Conservation (phyloP, 2,888 invertebrate genomes). For the Chrysodeixis includens region DNA sequence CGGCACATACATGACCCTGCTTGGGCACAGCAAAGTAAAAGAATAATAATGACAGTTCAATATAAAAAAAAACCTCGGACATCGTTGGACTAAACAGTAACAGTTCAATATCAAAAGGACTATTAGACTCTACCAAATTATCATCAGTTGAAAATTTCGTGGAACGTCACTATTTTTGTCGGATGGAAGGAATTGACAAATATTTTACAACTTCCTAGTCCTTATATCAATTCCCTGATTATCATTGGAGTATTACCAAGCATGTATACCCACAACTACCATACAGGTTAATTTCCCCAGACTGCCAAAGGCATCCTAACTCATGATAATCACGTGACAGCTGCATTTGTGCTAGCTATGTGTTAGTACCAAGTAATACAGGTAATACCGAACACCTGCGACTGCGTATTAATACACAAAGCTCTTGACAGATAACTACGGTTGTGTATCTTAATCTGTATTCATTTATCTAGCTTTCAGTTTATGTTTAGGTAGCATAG, state of each 20-base stretch:
- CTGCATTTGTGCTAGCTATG: slow-evolving; percentile 53
- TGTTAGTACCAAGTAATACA: slow-evolving; percentile 12
- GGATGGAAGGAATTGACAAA: too few relatives aligned
- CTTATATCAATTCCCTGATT: too few relatives aligned
- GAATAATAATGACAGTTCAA: too few relatives aligned
- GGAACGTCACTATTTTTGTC: too few relatives aligned
- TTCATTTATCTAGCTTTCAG: background rate
- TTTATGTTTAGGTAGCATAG: background rate
- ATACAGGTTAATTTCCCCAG: slow-evolving; percentile 7
- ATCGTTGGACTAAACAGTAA: too few relatives aligned
- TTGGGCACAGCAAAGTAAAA: too few relatives aligned
- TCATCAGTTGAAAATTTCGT: too few relatives aligned
- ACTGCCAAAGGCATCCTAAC: slow-evolving; percentile 17
- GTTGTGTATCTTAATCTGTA: background rate
- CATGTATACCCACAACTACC: background rate
- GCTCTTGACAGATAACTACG: slow-evolving; percentile 1
- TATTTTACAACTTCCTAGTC: too few relatives aligned
- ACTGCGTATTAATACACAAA: slow-evolving; percentile 18
- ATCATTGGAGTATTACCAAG: background rate
- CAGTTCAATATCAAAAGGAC: too few relatives aligned
- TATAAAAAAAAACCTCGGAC: too few relatives aligned
- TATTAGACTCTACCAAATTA: too few relatives aligned
- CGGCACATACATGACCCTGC: too few relatives aligned
- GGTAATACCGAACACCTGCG: slow-evolving; percentile 30
- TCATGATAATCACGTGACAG: slow-evolving; percentile 53